A percentile compares a stretch with the other conserved stretches of the same genome.
phyloP scores from a whole-genome alignment of 2,113 vertebrate genomes.

The Fukomys damarensis region DNA sequence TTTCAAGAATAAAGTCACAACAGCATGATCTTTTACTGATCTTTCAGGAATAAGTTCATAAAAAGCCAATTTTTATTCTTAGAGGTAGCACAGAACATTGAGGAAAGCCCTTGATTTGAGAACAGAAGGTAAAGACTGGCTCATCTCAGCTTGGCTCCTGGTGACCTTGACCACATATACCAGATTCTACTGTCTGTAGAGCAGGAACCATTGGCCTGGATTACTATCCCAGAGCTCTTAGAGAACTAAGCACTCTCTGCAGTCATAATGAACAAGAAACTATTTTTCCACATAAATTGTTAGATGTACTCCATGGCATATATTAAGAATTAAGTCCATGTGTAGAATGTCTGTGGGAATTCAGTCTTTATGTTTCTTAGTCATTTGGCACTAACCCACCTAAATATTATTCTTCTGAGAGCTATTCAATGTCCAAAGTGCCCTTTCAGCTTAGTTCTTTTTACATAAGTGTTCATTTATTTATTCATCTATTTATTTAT shows the following conservation, averaged over 20 bases:
- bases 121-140: neutral
- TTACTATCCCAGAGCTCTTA: neutral
- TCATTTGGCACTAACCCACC: constrained; percentile 3
- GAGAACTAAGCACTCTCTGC: neutral
- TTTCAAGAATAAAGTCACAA: neutral
- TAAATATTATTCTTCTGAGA: constrained; percentile 37
- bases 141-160: neutral
- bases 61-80: neutral
- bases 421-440: neutral
- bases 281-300: neutral
- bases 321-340: neutral
- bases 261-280: neutral
- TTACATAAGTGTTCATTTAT: neutral
- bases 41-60: neutral
- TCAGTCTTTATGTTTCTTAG: constrained; percentile 41
- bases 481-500: neutral
- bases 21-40: neutral
- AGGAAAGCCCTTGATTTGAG: neutral
- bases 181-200: neutral
- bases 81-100: neutral
- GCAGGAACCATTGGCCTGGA: neutral
- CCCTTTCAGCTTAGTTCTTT: constrained; percentile 15
- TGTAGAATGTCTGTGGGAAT: constrained; percentile 29
- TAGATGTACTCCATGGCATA: neutral
- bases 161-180: neutral